These are phyloP conservation scores for Mactra quadrangularis DNA, from an alignment of 1,140 invertebrate genomes.

Conservation along the genomic window DNA sequence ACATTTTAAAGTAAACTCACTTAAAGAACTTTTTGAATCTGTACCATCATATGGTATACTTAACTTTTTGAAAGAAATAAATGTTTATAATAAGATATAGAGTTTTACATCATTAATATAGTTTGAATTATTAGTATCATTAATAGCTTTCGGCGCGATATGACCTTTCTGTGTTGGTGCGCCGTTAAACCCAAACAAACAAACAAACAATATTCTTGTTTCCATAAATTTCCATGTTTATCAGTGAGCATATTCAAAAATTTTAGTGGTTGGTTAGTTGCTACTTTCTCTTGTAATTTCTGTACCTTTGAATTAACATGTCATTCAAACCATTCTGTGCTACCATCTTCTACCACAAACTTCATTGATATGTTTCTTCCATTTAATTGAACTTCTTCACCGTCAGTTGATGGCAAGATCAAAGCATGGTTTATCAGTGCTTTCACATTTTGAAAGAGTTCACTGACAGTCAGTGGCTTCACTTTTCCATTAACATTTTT, in stretches of 20 bases:
- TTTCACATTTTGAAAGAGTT: constrained; percentile 31
- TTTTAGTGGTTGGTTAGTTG: constrained; percentile 8
- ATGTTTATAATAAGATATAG: too few relatives aligned
- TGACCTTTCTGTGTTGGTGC: too few relatives aligned
- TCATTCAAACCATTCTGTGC: too few relatives aligned
- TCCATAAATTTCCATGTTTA: background rate
- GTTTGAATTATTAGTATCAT: too few relatives aligned
- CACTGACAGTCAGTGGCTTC: constrained; percentile 6
- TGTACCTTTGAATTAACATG: constrained; percentile 43
- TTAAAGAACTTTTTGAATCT: too few relatives aligned
- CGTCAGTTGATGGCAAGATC: background rate
- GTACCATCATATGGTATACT: too few relatives aligned
- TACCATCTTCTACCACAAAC: background rate
- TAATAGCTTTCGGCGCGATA: too few relatives aligned
- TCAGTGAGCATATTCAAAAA: constrained; percentile 23
- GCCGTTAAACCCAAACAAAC: too few relatives aligned
- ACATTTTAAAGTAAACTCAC: too few relatives aligned
- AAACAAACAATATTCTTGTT: too few relatives aligned
- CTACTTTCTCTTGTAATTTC: background rate
- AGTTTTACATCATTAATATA: too few relatives aligned
- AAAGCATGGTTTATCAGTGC: constrained; percentile 26
- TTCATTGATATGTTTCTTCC: background rate
- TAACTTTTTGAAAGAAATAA: too few relatives aligned
- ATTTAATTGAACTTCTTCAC: background rate
- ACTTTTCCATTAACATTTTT: constrained; percentile 32